phyloP scores from a whole-genome alignment of 1,140 invertebrate species.

The Nephila pilipes region DNA sequence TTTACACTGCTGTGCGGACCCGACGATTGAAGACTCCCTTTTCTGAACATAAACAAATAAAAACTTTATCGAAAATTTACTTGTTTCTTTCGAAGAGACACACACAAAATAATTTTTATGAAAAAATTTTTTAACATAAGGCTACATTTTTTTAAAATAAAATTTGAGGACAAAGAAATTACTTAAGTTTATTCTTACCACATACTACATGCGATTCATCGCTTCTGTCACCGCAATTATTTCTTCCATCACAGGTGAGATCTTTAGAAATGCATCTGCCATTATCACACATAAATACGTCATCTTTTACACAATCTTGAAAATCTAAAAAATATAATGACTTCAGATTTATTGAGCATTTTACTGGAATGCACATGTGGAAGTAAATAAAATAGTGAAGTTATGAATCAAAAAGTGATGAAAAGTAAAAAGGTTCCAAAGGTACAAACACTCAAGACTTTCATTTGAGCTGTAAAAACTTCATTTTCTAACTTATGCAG shows the following conservation, averaged over 20 bases:
- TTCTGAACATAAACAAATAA: too few species aligned
- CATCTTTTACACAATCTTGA: slow-evolving; percentile 36
- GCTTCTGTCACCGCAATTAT: slow-evolving; percentile 66
- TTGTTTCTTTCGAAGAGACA: too few species aligned
- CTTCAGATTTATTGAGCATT: neutral
- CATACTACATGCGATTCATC: slow-evolving; percentile 58
- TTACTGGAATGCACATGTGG: too few species aligned
- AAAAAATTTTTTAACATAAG: too few species aligned
- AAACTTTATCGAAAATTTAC: too few species aligned
- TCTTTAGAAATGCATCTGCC: slow-evolving; percentile 50
- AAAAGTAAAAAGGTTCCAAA: too few species aligned
- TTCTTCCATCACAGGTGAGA: slow-evolving; percentile 57
- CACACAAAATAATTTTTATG: too few species aligned
- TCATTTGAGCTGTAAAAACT: neutral
- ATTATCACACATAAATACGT: slow-evolving; percentile 51
- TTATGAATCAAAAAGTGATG: too few species aligned
- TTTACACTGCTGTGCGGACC: too few species aligned
- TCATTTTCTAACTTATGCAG: too few species aligned
- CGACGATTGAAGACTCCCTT: too few species aligned
- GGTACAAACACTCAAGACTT: neutral
- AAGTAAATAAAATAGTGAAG: too few species aligned
- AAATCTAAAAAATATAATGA: slow-evolving; percentile 46
- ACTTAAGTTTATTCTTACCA: slow-evolving; percentile 37
- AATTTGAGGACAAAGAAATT: neutral
- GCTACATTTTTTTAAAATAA: neutral